A percentile compares a stretch with the other conserved stretches of the same genome.
Evolutionary conservation across 2,113 vertebrate genomes (phyloP).

Genomic region (Salvator merianae): DNA sequence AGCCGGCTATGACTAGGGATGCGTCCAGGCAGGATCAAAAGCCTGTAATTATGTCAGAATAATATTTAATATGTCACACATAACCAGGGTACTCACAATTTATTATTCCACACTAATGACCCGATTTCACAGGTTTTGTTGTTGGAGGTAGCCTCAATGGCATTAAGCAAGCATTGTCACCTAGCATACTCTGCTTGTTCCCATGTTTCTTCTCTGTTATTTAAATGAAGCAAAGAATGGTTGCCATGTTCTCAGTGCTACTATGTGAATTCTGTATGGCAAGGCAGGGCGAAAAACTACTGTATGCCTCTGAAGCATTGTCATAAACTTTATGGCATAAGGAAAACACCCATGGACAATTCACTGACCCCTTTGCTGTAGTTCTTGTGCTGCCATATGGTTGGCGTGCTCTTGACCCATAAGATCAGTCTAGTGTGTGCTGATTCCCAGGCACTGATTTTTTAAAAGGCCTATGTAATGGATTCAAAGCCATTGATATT

Average conservation of each 20-base stretch:
- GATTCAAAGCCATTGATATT: conserved; percentile 16
- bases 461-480: background rate
- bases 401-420: background rate
- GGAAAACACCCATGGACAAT: background rate
- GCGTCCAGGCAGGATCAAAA: too few relatives aligned
- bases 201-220: background rate
- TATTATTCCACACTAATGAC: too few relatives aligned
- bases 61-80: too few relatives aligned
- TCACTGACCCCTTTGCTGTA: background rate
- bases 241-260: background rate
- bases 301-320: background rate
- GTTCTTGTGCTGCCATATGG: conserved; percentile 15
- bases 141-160: too few relatives aligned
- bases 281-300: background rate
- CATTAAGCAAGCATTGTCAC: background rate
- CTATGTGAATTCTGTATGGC: background rate
- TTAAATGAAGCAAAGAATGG: background rate
- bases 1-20: too few relatives aligned
- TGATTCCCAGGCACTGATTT: conserved; percentile 13
- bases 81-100: too few relatives aligned
- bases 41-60: too few relatives aligned
- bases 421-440: background rate
- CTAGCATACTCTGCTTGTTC: background rate
- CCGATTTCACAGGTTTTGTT: too few relatives aligned
- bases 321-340: background rate